Evolutionary conservation across 2,888 invertebrate genomes (phyloP).

Genomic region (Amphipoea oculea): DNA sequence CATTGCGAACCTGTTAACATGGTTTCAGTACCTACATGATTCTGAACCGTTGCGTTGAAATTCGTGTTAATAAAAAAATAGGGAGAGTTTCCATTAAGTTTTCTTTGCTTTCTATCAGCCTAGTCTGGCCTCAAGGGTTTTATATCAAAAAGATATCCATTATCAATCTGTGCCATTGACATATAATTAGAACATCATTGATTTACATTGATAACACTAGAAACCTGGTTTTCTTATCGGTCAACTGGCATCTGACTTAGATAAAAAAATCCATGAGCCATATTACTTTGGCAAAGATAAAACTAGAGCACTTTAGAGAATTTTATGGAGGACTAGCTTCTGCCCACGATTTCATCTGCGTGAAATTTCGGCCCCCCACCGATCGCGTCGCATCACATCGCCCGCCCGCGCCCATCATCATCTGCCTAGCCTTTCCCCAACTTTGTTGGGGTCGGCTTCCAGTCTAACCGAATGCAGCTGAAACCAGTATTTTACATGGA

Average conservation of each 20-base stretch:
- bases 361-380: not conserved
- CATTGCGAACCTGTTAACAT: too few relatives aligned
- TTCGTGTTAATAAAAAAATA: too few relatives aligned
- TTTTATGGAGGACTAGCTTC: not conserved
- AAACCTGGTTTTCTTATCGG: constrained; percentile 38
- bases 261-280: not conserved
- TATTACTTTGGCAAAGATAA: not conserved
- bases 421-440: too few relatives aligned
- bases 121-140: too few relatives aligned
- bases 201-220: constrained; percentile 29
- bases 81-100: too few relatives aligned
- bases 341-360: not conserved
- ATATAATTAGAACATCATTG: constrained; percentile 23
- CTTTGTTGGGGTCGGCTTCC: too few relatives aligned
- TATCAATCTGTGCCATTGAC: constrained; percentile 31
- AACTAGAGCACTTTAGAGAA: not conserved
- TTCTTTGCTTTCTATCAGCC: too few relatives aligned
- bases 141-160: constrained; percentile 16
- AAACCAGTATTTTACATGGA: too few relatives aligned
- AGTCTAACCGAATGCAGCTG: too few relatives aligned
- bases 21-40: too few relatives aligned
- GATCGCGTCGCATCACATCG: not conserved
- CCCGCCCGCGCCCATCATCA: too few relatives aligned
- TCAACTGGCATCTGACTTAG: constrained; percentile 7
- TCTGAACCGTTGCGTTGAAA: too few relatives aligned